Percentiles rank a stretch among this genome's conserved stretches.
phyloP scores from a whole-genome alignment of 2,113 vertebrate genomes.

The Corythoichthys haematopterus region DNA sequence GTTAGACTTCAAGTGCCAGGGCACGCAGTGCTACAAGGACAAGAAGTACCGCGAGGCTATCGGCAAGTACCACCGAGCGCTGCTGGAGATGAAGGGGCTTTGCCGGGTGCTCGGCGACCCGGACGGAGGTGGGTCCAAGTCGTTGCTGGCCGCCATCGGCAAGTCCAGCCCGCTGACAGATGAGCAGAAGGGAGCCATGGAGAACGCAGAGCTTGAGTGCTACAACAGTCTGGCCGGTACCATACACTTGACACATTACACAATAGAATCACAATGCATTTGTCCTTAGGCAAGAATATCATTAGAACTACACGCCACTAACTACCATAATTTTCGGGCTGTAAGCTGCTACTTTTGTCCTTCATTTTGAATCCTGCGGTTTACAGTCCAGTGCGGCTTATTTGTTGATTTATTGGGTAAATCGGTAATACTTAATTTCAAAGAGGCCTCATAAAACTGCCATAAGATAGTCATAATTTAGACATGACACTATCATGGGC shows the following conservation, averaged over 20 bases:
- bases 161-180: conserved; percentile 77
- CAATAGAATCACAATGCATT: too few species aligned
- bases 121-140: conserved; percentile 60
- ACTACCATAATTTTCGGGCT: too few species aligned
- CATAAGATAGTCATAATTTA: too few species aligned
- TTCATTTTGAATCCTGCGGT: too few species aligned
- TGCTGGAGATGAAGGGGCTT: conserved; percentile 94
- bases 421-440: too few species aligned
- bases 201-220: conserved; percentile 91
- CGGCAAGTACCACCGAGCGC: conserved; percentile 94
- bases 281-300: too few species aligned
- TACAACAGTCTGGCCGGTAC: conserved; percentile 97
- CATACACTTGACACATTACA: neutral
- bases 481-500: too few species aligned
- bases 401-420: too few species aligned
- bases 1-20: conserved; percentile 92
- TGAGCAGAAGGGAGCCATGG: conserved; percentile 88
- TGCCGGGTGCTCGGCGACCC: conserved; percentile 77
- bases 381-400: too few species aligned
- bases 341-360: too few species aligned
- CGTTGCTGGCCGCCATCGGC: conserved; percentile 62
- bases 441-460: too few species aligned
- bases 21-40: conserved; percentile 96
- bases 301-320: too few species aligned
- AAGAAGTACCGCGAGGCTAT: conserved; percentile 98